Base-by-base conservation (phyloP, 2,797 vertebrate species). In the Balearica regulorum region DNA sequence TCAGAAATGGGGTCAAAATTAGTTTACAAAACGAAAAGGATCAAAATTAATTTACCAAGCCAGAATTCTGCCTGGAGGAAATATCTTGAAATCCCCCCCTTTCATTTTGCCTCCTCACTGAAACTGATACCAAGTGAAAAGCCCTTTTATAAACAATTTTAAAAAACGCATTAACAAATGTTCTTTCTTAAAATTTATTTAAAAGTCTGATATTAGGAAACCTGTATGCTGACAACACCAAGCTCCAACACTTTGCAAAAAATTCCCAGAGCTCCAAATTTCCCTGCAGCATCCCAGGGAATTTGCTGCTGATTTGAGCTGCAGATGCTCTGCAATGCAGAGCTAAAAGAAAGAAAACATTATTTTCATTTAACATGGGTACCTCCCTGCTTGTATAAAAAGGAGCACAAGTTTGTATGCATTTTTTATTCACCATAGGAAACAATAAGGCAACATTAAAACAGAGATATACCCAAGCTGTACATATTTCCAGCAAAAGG, bases 251-350 rank as follows among this genome's bases (percentile, higher is more conserved):
- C 44, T 70, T 55, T 17, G 46, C 66, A 73, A 83, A 87, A 37
- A 84, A 81, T 22, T 54, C 93, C 87, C 82, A 57, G 25, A 64
- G 57, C 51, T 65, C 61, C 90, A 73, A 41, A 76, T 61, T 31
- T 58, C 83, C 53, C 49, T 39, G n/a, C 85, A 48, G 87, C 68
- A 73, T 89, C 83, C 54, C 17, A 51, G 83, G 95, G 89, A 91
- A 89, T 85, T 22, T 77, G 91, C 81, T 87, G 70, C 8, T 9
- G 93, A 69, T 61, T 19, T 72, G 83, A 93, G 83, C 92, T 61
- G 86, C 86, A 91, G 90, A 48, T 82, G 91, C 54, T 91, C 96
- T 64, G 93, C 95, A 94, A 60, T 41, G 83, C 58, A 72, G 92
- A 86, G 77, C 93, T 81, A 43, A 41, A 69, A 43, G 70, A 68